Evolutionary conservation across 2,113 vertebrate genomes (phyloP).

Genomic region (Triplophysa rosa): DNA sequence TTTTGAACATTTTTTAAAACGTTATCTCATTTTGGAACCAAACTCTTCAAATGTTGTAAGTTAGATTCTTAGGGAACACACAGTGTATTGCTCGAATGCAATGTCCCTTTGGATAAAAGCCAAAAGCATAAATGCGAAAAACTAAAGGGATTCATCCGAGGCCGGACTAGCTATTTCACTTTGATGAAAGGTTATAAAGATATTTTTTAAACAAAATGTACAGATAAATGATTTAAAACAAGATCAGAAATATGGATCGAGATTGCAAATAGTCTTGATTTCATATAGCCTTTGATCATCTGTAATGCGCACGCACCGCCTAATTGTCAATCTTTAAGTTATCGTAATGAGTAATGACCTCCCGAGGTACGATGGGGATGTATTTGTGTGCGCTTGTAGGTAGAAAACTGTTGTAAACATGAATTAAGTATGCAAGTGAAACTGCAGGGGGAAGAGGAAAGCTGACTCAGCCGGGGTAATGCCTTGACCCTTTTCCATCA

Average conservation of each 20-base stretch:
- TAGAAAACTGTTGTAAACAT: constrained; percentile 19
- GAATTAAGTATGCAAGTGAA: constrained; percentile 30
- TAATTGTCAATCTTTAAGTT: not conserved
- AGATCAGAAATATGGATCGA: not conserved
- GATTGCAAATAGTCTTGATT: not conserved
- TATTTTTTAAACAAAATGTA: too few relatives aligned
- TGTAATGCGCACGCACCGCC: constrained; percentile 16
- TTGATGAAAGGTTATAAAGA: too few relatives aligned
- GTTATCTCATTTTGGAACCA: too few relatives aligned
- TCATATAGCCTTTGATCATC: not conserved
- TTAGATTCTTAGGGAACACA: too few relatives aligned
- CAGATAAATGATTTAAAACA: not conserved
- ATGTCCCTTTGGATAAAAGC: too few relatives aligned
- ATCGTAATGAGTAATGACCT: constrained; percentile 40
- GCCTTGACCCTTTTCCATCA: constrained; percentile 45
- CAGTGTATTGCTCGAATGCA: too few relatives aligned
- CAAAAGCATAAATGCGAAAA: too few relatives aligned
- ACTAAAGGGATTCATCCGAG: too few relatives aligned
- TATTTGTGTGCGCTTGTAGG: constrained; percentile 16
- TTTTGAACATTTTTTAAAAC: too few relatives aligned
- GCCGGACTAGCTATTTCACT: too few relatives aligned
- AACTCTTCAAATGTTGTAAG: too few relatives aligned
- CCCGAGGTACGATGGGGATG: not conserved
- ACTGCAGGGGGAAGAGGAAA: constrained; percentile 37
- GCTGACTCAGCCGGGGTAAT: constrained; percentile 27